Evolutionary conservation across 1,140 invertebrate species (phyloP).

Genomic region (Ostrea edulis): DNA sequence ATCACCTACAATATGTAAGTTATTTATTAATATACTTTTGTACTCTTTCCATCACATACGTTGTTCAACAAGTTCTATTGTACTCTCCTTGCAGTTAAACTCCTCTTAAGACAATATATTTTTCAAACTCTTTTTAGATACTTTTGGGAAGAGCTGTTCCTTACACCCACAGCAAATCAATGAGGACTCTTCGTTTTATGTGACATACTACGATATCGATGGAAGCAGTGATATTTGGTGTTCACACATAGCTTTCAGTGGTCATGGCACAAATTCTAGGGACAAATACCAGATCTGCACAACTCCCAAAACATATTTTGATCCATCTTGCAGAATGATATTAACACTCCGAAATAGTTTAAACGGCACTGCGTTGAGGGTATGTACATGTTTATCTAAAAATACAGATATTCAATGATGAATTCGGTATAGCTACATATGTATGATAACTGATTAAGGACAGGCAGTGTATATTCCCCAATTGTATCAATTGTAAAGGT

Average conservation of each 20-base stretch:
- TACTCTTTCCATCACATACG: not conserved
- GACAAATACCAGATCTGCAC: conserved; percentile 9
- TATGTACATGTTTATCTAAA: not conserved
- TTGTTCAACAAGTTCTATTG: no score
- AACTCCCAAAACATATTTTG: not conserved
- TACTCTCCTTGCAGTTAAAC: no score
- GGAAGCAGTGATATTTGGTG: not conserved
- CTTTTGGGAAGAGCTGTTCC: not conserved
- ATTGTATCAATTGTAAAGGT: no score
- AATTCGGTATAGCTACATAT: no score
- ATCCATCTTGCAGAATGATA: not conserved
- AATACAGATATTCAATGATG: not conserved
- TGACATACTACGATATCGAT: not conserved
- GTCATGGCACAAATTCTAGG: not conserved
- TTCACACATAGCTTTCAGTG: conserved; percentile 3
- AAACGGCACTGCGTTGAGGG: not conserved
- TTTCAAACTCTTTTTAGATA: not conserved
- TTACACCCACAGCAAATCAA: not conserved
- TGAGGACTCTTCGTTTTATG: not conserved
- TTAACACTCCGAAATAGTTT: not conserved
- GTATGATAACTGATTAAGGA: no score
- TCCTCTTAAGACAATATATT: not conserved
- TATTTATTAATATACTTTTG: not conserved
- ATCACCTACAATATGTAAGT: not conserved
- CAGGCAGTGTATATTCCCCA: no score